Percentiles rank a stretch among this genome's conserved stretches.
phyloP scores from a whole-genome alignment of 1,140 invertebrate genomes.

The Sipha flava region DNA sequence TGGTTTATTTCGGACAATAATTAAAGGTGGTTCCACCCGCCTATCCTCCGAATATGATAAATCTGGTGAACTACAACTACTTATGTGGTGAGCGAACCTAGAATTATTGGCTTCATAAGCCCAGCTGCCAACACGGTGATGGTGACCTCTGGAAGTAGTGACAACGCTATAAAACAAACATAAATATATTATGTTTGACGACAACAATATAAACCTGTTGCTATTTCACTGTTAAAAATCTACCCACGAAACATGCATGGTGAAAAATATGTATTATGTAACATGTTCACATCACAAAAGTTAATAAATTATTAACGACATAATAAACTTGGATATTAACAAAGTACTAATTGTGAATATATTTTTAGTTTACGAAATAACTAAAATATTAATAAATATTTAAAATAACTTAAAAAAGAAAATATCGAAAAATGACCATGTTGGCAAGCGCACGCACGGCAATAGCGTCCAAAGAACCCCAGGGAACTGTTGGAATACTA shows the following conservation, averaged over 20 bases:
- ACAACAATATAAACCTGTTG: background rate
- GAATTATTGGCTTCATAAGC: slow-evolving; percentile 40
- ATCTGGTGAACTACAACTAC: slow-evolving; percentile 38
- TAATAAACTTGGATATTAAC: background rate
- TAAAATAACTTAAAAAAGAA: background rate
- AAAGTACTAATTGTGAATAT: background rate
- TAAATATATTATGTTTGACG: background rate
- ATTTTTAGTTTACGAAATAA: background rate
- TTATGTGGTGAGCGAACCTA: slow-evolving; percentile 37
- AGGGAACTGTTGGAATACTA: slow-evolving; percentile 32
- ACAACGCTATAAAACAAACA: slow-evolving; percentile 20
- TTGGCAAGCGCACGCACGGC: background rate
- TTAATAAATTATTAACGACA: background rate
- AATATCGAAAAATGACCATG: background rate
- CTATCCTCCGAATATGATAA: slow-evolving; percentile 39
- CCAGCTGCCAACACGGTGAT: slow-evolving; percentile 38
- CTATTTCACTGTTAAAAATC: background rate
- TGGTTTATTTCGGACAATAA: slow-evolving; percentile 44
- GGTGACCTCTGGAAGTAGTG: slow-evolving; percentile 32
- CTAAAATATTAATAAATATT: background rate
- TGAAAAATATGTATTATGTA: background rate
- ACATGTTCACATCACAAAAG: background rate
- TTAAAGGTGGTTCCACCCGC: slow-evolving; percentile 37
- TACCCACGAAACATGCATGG: slow-evolving; percentile 9
- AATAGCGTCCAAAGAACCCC: slow-evolving; percentile 21